A percentile compares a stretch with the other conserved stretches of the same genome.
Evolutionary conservation across 2,113 vertebrate species (phyloP).

Genomic region (Protomyctophum bolini): DNA sequence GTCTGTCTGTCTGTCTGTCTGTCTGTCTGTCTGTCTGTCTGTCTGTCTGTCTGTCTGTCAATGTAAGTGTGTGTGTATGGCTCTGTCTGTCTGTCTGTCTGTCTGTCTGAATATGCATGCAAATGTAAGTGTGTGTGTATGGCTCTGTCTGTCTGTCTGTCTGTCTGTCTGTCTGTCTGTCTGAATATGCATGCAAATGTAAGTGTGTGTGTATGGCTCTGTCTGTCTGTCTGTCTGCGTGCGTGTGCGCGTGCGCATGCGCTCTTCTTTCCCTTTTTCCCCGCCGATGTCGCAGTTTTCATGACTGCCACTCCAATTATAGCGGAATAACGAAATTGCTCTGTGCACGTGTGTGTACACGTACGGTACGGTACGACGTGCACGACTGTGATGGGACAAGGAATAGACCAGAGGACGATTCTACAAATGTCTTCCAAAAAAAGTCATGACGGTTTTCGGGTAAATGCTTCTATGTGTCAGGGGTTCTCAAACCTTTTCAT

Average conservation of each 20-base stretch:
- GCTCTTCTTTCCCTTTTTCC: background rate
- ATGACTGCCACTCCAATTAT: conserved; percentile 28
- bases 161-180: background rate
- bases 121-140: background rate
- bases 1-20: conserved; percentile 27
- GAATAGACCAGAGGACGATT: too few species aligned
- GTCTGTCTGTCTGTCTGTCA: too few species aligned
- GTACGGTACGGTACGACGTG: background rate
- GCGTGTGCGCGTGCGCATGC: background rate
- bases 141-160: background rate
- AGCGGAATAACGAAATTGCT: conserved; percentile 9
- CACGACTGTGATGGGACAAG: background rate
- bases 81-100: background rate
- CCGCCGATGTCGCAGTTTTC: conserved; percentile 35
- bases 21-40: conserved; percentile 16
- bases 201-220: too few species aligned
- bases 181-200: too few species aligned
- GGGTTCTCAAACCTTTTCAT: too few species aligned
- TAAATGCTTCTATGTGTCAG: too few species aligned
- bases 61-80: too few species aligned
- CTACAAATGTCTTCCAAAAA: too few species aligned
- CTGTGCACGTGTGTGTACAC: conserved; percentile 11
- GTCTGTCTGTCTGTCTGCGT: background rate
- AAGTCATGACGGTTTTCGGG: too few species aligned
- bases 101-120: too few species aligned